phyloP scores from a whole-genome alignment of 2,888 invertebrate genomes.

The Netelia inedita region DNA sequence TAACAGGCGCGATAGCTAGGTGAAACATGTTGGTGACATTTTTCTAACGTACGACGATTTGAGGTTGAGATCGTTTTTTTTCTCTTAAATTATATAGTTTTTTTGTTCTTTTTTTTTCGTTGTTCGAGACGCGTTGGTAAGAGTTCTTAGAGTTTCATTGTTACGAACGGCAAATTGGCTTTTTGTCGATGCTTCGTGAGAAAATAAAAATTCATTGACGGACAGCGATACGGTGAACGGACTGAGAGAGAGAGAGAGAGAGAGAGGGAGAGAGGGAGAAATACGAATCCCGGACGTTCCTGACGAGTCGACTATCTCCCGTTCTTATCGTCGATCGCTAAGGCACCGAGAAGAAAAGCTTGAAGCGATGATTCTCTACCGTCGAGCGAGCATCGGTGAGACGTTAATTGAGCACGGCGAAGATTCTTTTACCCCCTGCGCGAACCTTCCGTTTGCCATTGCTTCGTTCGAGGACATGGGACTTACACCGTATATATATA shows the following conservation, averaged over 20 bases:
- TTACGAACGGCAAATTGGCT: not conserved
- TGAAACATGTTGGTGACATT: too few relatives aligned
- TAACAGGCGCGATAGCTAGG: too few relatives aligned
- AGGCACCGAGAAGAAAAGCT: constrained; percentile 48
- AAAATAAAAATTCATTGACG: constrained; percentile 30
- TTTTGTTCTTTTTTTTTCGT: not conserved
- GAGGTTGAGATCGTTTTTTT: too few relatives aligned
- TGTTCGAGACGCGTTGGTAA: not conserved
- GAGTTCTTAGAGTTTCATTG: not conserved
- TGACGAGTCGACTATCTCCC: not conserved
- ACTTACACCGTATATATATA: not conserved
- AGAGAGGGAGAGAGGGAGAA: not conserved
- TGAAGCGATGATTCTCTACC: constrained; percentile 44
- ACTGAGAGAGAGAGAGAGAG: not conserved
- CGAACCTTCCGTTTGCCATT: constrained; percentile 10
- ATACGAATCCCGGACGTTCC: constrained; percentile 41
- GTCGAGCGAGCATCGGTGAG: constrained; percentile 43
- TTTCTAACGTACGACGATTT: too few relatives aligned
- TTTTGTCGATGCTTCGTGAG: constrained; percentile 23
- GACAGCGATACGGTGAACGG: not conserved
- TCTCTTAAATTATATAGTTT: too few relatives aligned
- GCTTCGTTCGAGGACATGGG: not conserved
- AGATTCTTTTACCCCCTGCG: constrained; percentile 50
- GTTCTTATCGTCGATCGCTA: not conserved
- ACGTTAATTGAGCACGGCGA: constrained; percentile 65